These are phyloP conservation scores for Heterodera filipjevi DNA, from an alignment of 2,888 invertebrate species.

Conservation along the genomic window DNA sequence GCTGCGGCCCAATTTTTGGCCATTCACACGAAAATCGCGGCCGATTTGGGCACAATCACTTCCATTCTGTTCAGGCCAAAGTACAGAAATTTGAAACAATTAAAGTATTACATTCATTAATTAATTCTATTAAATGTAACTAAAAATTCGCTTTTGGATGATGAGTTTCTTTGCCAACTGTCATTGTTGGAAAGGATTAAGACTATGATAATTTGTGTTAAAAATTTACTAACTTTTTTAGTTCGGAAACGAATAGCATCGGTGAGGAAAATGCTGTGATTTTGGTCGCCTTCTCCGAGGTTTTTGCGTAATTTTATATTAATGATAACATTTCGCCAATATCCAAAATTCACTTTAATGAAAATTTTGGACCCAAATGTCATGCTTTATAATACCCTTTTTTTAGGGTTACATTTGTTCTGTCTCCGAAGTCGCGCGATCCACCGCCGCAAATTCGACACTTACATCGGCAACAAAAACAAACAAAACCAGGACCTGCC, in stretches of 20 bases:
- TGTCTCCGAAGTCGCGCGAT: background rate
- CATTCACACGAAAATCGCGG: conserved; percentile 10
- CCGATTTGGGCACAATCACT: conserved; percentile 24
- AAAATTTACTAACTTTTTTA: background rate
- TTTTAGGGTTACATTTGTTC: conserved; percentile 24
- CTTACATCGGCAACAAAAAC: background rate
- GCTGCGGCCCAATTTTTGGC: conserved; percentile 1
- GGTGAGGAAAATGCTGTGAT: conserved; percentile 13
- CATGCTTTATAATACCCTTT: no score
- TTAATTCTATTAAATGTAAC: no score
- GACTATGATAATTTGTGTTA: no score
- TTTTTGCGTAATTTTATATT: background rate
- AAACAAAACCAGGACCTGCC: background rate
- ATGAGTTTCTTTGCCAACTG: no score
- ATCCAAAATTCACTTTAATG: no score
- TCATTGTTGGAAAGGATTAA: no score
- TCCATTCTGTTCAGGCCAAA: conserved; percentile 22
- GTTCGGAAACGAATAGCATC: background rate
- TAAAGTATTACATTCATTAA: no score
- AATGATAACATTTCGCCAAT: no score
- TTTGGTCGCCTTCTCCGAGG: conserved; percentile 32
- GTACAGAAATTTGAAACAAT: background rate
- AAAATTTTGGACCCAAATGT: no score
- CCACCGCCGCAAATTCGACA: background rate
- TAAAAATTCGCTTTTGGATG: no score